Evolutionary conservation across 2,113 vertebrate genomes (phyloP), one percentile per base, ranked within the genome.

Genomic region (Pterocles orientalis): DNA sequence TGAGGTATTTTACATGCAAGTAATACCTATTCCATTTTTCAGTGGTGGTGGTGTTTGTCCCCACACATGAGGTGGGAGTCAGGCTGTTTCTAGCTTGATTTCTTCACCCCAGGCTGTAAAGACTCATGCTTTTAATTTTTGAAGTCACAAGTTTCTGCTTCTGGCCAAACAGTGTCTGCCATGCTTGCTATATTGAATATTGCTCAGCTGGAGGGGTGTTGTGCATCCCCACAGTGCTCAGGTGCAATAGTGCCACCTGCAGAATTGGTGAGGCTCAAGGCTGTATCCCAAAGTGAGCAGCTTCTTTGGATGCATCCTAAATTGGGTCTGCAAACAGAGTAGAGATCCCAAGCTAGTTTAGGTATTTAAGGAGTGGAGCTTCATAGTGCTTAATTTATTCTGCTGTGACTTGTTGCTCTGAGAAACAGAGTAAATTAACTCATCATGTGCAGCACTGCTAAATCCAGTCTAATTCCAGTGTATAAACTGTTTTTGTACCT

Each of bases 181-280:
- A 0, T 53, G 9, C 31, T n/a, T 25, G 12, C 10, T 25, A 0
- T 31, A 7, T 10, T 1, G 2, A 48, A 7, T 45, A 18, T 1
- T n/a, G 17, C 33, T 58, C 12, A 21, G n/a, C 53, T 48, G 39
- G 29, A 36, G 31, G 3, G 7, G 18, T 8, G 20, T 2, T 15
- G 26, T 33, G 24, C 1, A 1, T 33, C 60, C 48, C 33, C 29
- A 25, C 54, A 25, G 5, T 14, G 1, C 19, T 3, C 3, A 1
- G 10, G 17, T 54, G 36, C 56, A 4, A 2, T 10, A 20, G 18
- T 33, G 29, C 7, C 5, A 2, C 8, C 1, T 0, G 3, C 21
- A 9, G 25, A 43, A 23, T 0, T 19, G 0, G 2, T 15, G 12
- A 56, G n/a, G 19, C 28, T 62, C 7, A 15, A 33, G 18, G 21